These are phyloP conservation scores for Galaxea fascicularis DNA, from an alignment of 92 coral and sea anemone species.

Conservation along the genomic window DNA sequence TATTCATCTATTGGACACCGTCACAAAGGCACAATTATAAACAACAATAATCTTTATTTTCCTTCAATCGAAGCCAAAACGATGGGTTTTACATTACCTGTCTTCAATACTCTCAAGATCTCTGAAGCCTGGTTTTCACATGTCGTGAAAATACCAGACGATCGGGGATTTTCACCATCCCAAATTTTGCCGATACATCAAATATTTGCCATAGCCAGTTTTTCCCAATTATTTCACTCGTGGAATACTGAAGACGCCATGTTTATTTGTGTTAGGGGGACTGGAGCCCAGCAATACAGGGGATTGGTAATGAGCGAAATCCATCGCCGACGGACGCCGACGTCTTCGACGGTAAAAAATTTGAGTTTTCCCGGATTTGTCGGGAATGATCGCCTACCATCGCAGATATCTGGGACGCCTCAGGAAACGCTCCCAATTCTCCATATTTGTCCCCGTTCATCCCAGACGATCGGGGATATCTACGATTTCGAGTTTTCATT, in stretches of 20 bases:
- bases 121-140: constrained; percentile 1
- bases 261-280: too few species aligned
- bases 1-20: too few species aligned
- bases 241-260: neutral
- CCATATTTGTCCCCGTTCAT: neutral
- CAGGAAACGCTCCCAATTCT: too few species aligned
- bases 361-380: neutral
- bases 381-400: neutral
- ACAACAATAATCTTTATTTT: too few species aligned
- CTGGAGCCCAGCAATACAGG: too few species aligned
- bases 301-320: neutral
- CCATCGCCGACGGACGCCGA: neutral
- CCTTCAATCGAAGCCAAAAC: too few species aligned
- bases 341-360: constrained; percentile 2
- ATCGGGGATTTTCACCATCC: neutral
- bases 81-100: too few species aligned
- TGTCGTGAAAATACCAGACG: constrained; percentile 2
- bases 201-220: neutral
- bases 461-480: too few species aligned
- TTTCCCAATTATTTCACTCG: neutral
- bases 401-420: neutral
- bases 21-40: too few species aligned
- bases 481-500: too few species aligned
- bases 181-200: constrained; percentile 6
- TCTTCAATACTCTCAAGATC: too few species aligned